Evolutionary conservation across 1,140 invertebrate genomes (phyloP), one percentile per base, ranked within the genome.

Genomic region (Ganaspis sp.): DNA sequence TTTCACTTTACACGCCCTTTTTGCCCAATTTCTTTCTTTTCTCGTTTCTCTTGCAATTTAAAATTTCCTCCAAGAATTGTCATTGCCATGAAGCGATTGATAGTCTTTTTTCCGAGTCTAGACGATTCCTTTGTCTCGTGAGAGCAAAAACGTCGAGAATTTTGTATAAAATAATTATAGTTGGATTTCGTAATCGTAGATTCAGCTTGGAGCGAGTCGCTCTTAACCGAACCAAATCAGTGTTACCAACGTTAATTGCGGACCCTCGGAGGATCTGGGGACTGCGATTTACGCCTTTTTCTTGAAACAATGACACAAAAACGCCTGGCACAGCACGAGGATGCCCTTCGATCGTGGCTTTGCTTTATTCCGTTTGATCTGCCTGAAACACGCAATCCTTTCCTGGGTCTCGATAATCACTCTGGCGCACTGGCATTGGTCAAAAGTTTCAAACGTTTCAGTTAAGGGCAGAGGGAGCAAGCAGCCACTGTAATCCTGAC

Each of bases 381-480:
- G 58, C 58, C 58, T 64, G 58, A 34, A 64, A 64, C 58, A 64
- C 58, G 58, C 58, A 64, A 64, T 64, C 58, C 58, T 64, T 64
- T 64, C 15, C 58, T 64, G 11, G 2, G 9, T 64, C 21, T 64
- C 58, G 23, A 17, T n/a, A 17, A 15, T n/a, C n/a, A 17, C 45
- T 17, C 45, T 49, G 58, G 9, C 11, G 23, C 15, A 29, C 23
- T 58, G 54, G 21, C 23, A 58, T 64, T 29, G 58, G 11, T 29
- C 23, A 64, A 49, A 49, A 49, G 45, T 49, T 49, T 15, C 8
- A 49, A 49, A 49, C 23, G 58, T 64, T 29, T 29, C 23, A 26
- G 58, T 26, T 64, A 29, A 64, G 58, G 58, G 58, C 58, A 64
- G n/a, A 19, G 4, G n/a, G 6, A 49, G 45, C 15, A 64, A 64